phyloP scores from a whole-genome alignment of 2,797 vertebrate species.

The Epinephelus coioides region DNA sequence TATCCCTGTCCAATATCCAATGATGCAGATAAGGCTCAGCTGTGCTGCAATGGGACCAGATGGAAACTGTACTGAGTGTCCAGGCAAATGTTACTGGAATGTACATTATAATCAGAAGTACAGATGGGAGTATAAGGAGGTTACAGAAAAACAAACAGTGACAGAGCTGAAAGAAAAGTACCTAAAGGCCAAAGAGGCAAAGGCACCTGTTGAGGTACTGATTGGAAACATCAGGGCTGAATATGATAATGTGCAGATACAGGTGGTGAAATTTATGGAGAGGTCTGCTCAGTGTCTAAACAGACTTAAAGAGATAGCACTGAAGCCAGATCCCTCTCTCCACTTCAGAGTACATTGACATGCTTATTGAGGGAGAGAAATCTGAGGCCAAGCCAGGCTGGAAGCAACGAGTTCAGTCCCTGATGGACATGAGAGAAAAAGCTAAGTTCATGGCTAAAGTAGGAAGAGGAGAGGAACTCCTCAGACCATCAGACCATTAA shows the following conservation, averaged over 20 bases:
- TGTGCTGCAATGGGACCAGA: too few species aligned
- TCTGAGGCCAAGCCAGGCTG: conserved; percentile 40
- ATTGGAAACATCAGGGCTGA: not conserved
- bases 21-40: too few species aligned
- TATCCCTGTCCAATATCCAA: too few species aligned
- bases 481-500: too few species aligned
- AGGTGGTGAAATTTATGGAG: not conserved
- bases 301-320: conserved; percentile 57
- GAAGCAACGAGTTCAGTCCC: conserved; percentile 1
- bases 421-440: conserved; percentile 12
- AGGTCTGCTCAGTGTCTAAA: not conserved
- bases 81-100: too few species aligned
- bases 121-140: not conserved
- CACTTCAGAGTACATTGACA: conserved; percentile 62
- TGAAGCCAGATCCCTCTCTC: conserved; percentile 63
- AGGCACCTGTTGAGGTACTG: conserved; percentile 2
- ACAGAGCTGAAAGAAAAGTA: conserved; percentile 57
- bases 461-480: not conserved
- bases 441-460: conserved; percentile 1
- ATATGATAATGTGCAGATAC: not conserved
- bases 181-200: conserved; percentile 9
- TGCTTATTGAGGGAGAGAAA: conserved; percentile 57
- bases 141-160: conserved; percentile 40
- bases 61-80: too few species aligned
- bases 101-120: too few species aligned